Conservation (phyloP, 1,140 invertebrate genomes). For the Ctenoplectra terminalis region DNA sequence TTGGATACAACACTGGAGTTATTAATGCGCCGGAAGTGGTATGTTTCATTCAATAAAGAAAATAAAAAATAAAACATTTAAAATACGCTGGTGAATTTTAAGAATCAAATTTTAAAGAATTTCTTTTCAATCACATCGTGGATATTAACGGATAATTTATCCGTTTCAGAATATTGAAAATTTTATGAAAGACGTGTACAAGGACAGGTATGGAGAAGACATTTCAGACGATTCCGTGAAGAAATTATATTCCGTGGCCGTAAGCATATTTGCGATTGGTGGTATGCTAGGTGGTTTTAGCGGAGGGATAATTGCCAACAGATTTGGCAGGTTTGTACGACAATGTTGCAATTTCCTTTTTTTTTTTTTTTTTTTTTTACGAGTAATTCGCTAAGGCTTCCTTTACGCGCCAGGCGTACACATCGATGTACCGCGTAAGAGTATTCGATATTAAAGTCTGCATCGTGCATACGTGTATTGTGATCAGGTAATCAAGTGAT, state of each 20-base stretch:
- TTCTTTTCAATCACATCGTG: too few species aligned
- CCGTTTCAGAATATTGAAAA: slow-evolving; percentile 91
- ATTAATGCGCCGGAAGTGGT: slow-evolving; percentile 97
- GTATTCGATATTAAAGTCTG: too few species aligned
- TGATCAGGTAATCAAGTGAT: neutral
- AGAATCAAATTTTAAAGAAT: too few species aligned
- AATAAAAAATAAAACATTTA: too few species aligned
- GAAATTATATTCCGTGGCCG: slow-evolving; percentile 93
- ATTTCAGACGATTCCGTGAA: slow-evolving; percentile 88
- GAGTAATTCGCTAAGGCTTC: neutral
- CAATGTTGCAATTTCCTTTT: neutral
- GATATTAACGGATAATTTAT: too few species aligned
- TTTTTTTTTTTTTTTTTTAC: neutral
- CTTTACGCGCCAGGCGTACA: neutral
- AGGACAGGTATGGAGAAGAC: slow-evolving; percentile 88
- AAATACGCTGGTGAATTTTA: too few species aligned
- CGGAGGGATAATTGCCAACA: slow-evolving; percentile 94
- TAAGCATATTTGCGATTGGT: slow-evolving; percentile 97
- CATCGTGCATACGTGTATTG: too few species aligned
- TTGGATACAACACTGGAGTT: slow-evolving; percentile 99
- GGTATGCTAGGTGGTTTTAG: slow-evolving; percentile 97
- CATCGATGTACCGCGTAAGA: neutral
- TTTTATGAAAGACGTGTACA: slow-evolving; percentile 95
- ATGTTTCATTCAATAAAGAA: slow-evolving; percentile 58
- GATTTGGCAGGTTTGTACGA: slow-evolving; percentile 90